These are phyloP conservation scores for Myiozetetes cayanensis DNA, from an alignment of 2,113 vertebrate species.

Conservation along the genomic window DNA sequence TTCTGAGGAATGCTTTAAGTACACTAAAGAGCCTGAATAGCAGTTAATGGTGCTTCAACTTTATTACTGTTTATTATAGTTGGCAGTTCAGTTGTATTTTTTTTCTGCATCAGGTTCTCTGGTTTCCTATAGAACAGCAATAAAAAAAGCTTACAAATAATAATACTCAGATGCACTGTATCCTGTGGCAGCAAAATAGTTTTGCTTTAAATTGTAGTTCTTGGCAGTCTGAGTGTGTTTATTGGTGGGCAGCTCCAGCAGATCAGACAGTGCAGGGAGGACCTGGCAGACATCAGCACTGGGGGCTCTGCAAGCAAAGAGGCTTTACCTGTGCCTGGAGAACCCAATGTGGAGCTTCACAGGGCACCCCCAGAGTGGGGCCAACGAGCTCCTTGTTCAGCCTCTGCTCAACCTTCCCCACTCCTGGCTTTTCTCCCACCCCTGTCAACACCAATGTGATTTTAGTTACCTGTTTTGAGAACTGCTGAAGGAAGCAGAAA, in stretches of 20 bases:
- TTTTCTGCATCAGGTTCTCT: slow-evolving; percentile 16
- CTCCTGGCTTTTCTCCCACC: neutral
- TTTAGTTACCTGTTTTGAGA: neutral
- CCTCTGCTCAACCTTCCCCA: neutral
- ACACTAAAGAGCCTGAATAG: slow-evolving; percentile 57
- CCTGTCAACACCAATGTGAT: neutral
- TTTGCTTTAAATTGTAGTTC: neutral
- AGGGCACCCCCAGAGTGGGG: neutral
- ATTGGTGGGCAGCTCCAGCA: neutral
- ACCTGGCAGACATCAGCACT: accelerated
- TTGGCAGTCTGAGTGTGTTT: neutral
- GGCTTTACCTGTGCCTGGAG: neutral
- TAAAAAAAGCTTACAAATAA: slow-evolving; percentile 52
- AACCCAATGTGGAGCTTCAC: neutral
- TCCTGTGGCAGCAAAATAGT: slow-evolving; percentile 26
- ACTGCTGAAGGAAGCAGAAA: neutral
- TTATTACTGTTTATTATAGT: slow-evolving; percentile 62
- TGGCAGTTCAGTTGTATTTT: slow-evolving; percentile 40
- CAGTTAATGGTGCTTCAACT: slow-evolving; percentile 63
- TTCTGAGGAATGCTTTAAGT: slow-evolving; percentile 57
- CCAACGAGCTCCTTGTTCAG: neutral
- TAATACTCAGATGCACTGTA: slow-evolving; percentile 6
- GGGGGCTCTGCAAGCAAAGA: neutral
- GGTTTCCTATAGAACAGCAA: slow-evolving; percentile 47
- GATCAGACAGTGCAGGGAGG: neutral